Percentiles rank a stretch among this genome's conserved stretches.
Evolutionary conservation across 92 coral and sea anemone species (phyloP).

Genomic region (Paramuricea clavata): DNA sequence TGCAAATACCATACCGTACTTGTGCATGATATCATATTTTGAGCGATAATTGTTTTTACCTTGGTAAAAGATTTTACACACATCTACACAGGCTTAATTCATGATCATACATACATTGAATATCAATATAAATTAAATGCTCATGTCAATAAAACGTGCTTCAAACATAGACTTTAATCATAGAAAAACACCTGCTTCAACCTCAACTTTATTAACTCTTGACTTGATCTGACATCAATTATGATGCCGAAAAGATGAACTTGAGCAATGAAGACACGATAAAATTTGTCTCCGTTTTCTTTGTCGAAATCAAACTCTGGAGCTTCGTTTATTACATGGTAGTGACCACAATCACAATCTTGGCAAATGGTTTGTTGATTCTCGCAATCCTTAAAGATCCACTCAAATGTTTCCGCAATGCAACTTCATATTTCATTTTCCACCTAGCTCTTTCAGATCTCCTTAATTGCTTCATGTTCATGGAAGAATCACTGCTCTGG

Average conservation of each 20-base stretch:
- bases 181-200: too few relatives aligned
- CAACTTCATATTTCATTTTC: background rate
- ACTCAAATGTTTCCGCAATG: background rate
- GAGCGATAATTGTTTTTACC: too few relatives aligned
- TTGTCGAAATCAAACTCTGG: background rate
- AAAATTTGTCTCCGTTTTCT: background rate
- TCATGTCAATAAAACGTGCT: too few relatives aligned
- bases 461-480: background rate
- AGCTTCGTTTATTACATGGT: background rate
- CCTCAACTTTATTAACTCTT: background rate
- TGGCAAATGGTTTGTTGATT: background rate
- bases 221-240: background rate
- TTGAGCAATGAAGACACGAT: background rate
- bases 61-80: too few relatives aligned
- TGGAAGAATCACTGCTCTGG: background rate
- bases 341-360: background rate
- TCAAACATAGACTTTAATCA: too few relatives aligned
- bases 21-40: too few relatives aligned
- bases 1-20: too few relatives aligned
- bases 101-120: too few relatives aligned
- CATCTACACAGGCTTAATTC: too few relatives aligned
- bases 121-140: too few relatives aligned
- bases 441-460: background rate
- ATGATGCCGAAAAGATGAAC: background rate
- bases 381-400: background rate